These are phyloP conservation scores for Silurus asotus DNA, from an alignment of 2,113 vertebrate genomes.

Conservation along the genomic window DNA sequence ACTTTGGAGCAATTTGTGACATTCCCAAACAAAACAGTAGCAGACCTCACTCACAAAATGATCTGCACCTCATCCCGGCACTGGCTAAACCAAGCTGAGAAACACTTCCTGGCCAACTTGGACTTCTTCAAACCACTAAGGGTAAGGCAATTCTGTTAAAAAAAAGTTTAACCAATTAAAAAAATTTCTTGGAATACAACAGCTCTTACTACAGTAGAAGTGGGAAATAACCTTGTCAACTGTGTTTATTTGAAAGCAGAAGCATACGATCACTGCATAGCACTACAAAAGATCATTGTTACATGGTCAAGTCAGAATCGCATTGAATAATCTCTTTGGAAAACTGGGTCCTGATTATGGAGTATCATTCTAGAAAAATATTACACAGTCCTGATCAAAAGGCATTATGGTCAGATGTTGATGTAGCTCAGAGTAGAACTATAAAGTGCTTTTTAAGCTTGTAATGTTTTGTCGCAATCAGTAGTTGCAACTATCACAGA, in stretches of 20 bases:
- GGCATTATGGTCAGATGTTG: not conserved
- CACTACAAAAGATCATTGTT: not conserved
- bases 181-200: not conserved
- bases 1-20: conserved; percentile 71
- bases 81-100: conserved; percentile 73
- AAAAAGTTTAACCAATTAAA: not conserved
- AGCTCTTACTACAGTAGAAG: not conserved
- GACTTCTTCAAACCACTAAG: conserved; percentile 81
- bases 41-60: conserved; percentile 59
- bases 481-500: not conserved
- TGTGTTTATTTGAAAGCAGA: not conserved
- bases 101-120: conserved; percentile 74
- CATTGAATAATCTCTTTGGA: not conserved
- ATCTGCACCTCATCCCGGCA: conserved; percentile 71
- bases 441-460: not conserved
- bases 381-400: not conserved
- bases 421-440: not conserved
- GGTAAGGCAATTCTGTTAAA: conserved; percentile 65
- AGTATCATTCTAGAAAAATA: not conserved
- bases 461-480: not conserved
- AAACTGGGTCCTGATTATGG: not conserved
- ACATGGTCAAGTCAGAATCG: not conserved
- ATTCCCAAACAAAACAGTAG: conserved; percentile 62
- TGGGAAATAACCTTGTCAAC: not conserved
- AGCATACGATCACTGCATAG: not conserved